phyloP scores from a whole-genome alignment of 2,113 vertebrate species.

The Gallinago undulata region DNA sequence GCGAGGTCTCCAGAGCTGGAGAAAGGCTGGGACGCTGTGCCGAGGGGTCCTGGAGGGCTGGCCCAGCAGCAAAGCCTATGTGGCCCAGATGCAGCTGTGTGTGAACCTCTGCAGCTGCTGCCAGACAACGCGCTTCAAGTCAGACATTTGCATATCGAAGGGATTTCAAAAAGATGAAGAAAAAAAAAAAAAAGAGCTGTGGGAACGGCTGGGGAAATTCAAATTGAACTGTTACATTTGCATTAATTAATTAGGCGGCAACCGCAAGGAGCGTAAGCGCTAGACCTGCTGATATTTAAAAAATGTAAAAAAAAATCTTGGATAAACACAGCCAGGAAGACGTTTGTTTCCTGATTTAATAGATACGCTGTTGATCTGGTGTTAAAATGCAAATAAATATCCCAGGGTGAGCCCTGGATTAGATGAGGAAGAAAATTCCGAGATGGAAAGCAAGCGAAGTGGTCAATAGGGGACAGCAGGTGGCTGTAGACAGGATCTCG shows the following conservation, averaged over 20 bases:
- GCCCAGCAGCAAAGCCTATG: neutral
- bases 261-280: accelerated
- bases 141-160: neutral
- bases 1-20: neutral
- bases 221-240: neutral
- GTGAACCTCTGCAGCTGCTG: neutral
- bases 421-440: neutral
- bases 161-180: neutral
- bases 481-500: neutral
- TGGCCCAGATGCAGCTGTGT: neutral
- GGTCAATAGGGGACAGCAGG: neutral
- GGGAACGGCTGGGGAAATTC: neutral
- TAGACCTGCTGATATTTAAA: neutral
- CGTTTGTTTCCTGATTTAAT: neutral
- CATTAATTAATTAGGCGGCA: neutral
- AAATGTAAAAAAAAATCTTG: neutral
- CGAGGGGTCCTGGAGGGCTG: neutral
- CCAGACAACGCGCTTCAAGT: neutral
- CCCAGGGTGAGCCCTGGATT: neutral
- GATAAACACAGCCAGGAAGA: neutral
- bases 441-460: neutral
- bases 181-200: neutral
- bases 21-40: neutral
- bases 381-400: neutral
- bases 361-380: neutral